Percentiles rank a stretch among this genome's conserved stretches.
Evolutionary conservation across 2,113 vertebrate species (phyloP).

Genomic region (Psilopogon haemacephalus): DNA sequence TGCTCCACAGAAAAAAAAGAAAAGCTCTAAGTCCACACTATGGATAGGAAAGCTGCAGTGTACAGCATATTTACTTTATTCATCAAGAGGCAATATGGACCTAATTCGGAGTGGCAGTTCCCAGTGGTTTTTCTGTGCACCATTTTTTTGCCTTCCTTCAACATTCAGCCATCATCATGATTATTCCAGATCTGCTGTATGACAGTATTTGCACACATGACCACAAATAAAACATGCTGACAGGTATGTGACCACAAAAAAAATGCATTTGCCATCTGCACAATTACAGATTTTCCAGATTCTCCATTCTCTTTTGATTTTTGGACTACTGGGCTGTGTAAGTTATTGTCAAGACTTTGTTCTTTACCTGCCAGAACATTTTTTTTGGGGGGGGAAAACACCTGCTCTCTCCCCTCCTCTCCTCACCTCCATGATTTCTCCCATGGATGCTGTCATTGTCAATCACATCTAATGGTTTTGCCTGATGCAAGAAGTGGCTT

Average conservation of each 20-base stretch:
- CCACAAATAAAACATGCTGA: neutral
- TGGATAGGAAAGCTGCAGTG: neutral
- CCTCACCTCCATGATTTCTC: neutral
- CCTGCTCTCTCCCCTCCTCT: neutral
- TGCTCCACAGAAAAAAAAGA: neutral
- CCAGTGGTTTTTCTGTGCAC: neutral
- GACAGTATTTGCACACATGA: neutral
- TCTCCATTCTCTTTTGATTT: neutral
- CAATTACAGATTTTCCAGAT: neutral
- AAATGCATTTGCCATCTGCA: neutral
- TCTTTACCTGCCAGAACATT: neutral
- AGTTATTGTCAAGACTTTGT: neutral
- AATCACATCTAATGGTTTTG: too few species aligned
- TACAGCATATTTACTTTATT: neutral
- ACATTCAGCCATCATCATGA: neutral
- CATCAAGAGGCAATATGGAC: neutral
- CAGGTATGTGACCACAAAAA: neutral
- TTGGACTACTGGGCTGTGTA: neutral
- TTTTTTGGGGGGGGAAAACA: neutral
- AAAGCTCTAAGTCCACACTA: neutral
- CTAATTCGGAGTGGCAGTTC: neutral
- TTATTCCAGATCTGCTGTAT: neutral
- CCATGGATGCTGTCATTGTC: fast-evolving
- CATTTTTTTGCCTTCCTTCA: neutral
- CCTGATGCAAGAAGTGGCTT: neutral